These are phyloP conservation scores for Tanypteryx hageni DNA, from an alignment of 2,888 invertebrate species.

Conservation along the genomic window DNA sequence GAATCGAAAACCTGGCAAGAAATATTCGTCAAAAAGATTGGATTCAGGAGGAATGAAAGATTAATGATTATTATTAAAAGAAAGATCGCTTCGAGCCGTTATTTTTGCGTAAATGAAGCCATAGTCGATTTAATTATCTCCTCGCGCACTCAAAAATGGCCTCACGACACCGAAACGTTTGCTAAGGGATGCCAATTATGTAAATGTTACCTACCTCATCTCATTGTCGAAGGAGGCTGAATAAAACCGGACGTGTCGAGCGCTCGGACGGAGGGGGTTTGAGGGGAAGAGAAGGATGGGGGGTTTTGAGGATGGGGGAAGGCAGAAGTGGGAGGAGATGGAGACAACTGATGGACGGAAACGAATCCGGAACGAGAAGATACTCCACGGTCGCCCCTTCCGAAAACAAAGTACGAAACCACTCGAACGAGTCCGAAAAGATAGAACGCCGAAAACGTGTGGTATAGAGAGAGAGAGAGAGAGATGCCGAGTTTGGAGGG, in stretches of 20 bases:
- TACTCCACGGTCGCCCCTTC: not conserved
- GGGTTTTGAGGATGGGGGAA: too few species aligned
- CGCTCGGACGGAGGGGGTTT: not conserved
- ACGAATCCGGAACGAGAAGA: not conserved
- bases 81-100: not conserved
- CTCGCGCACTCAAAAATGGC: not conserved
- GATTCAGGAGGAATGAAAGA: too few species aligned
- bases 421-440: not conserved
- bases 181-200: not conserved
- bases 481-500: not conserved
- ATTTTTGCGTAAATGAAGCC: not conserved
- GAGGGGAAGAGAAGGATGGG: too few species aligned
- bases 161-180: not conserved
- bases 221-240: not conserved
- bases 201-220: not conserved
- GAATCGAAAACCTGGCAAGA: too few species aligned
- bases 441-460: not conserved
- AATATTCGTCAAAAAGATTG: too few species aligned
- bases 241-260: not conserved
- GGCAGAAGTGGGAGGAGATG: too few species aligned
- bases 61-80: too few species aligned
- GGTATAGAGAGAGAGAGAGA: not conserved
- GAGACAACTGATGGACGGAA: not conserved
- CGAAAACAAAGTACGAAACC: not conserved
- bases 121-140: not conserved